These are phyloP conservation scores for Bombus consobrinus DNA, from an alignment of 1,140 invertebrate species.

Conservation along the genomic window DNA sequence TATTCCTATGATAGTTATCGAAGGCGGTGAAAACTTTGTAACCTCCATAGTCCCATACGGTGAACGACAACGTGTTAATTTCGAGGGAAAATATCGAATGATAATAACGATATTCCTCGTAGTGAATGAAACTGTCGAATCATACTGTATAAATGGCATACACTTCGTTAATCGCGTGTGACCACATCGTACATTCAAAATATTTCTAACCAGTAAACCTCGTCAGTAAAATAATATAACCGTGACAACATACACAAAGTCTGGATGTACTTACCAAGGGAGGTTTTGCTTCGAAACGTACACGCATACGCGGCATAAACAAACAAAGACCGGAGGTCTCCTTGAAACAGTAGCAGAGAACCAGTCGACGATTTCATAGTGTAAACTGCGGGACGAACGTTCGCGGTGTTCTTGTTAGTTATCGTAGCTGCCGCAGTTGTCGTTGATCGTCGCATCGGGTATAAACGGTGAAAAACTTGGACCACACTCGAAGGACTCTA, in stretches of 20 bases:
- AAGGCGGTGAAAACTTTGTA: neutral
- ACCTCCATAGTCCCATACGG: neutral
- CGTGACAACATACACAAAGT: constrained; percentile 1
- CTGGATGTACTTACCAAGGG: neutral
- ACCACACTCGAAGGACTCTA: constrained; percentile 12
- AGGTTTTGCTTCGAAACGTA: neutral
- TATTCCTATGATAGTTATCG: neutral
- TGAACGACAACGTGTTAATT: neutral
- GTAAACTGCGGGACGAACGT: neutral
- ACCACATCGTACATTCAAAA: neutral
- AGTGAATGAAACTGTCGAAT: neutral
- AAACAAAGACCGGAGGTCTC: neutral
- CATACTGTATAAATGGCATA: neutral
- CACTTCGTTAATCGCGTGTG: constrained; percentile 1
- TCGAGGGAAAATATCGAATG: neutral
- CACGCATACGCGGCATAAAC: constrained; percentile 7
- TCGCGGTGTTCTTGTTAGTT: neutral
- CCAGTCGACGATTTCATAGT: neutral
- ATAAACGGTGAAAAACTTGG: neutral
- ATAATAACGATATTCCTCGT: neutral
- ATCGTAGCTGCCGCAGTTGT: neutral
- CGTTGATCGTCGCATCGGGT: neutral
- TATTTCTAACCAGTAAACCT: neutral
- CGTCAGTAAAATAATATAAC: neutral
- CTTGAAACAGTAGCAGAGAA: neutral